Evolutionary conservation across 2,113 vertebrate species (phyloP).

Genomic region (Gracilinanus agilis): DNA sequence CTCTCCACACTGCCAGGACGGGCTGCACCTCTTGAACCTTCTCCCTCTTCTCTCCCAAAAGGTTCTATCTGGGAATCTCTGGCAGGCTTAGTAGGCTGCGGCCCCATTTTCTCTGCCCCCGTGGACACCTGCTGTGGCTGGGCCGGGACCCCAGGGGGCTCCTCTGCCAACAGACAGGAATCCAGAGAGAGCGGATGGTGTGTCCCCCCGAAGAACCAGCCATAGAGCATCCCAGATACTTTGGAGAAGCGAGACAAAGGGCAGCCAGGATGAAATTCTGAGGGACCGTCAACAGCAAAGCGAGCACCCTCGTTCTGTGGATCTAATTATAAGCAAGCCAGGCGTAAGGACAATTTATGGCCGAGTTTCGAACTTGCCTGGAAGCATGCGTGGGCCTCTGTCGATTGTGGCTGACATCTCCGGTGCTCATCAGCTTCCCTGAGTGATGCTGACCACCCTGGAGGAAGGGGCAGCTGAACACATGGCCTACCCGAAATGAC

Average conservation of each 20-base stretch:
- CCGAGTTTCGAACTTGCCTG: background rate
- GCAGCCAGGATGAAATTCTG: conserved; percentile 34
- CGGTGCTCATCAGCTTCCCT: background rate
- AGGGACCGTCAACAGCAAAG: conserved; percentile 62
- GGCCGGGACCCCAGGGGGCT: conserved; percentile 25
- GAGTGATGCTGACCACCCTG: background rate
- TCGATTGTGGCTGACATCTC: background rate
- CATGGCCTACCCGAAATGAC: background rate
- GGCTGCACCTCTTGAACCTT: background rate
- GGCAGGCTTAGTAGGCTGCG: conserved; percentile 47
- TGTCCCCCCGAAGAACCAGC: conserved; percentile 51
- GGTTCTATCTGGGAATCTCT: conserved; percentile 64
- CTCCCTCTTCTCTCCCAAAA: background rate
- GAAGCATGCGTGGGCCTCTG: background rate
- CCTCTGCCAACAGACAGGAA: conserved; percentile 59
- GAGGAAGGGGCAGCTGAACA: background rate
- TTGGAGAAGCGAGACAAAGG: conserved; percentile 55
- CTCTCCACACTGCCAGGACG: background rate
- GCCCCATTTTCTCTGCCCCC: conserved; percentile 30
- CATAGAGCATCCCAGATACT: conserved; percentile 70
- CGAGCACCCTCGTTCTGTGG: conserved; percentile 15
- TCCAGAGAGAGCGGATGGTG: conserved; percentile 58
- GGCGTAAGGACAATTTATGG: background rate
- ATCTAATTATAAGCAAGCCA: conserved; percentile 41
- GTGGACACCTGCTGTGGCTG: conserved; percentile 56